phyloP scores from a whole-genome alignment of 2,888 invertebrate genomes.

The Lasioglossum marginatum region DNA sequence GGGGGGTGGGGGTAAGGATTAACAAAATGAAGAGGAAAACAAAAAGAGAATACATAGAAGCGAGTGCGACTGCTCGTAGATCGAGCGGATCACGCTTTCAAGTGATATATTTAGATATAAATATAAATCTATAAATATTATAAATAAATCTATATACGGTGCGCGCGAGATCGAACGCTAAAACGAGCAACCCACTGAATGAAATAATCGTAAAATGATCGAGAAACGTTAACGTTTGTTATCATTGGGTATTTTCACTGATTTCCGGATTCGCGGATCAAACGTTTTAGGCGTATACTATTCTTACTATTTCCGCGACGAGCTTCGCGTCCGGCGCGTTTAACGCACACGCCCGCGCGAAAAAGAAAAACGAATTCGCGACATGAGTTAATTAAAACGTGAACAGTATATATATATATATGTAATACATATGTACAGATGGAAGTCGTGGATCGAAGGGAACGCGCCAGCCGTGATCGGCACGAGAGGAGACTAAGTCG shows the following conservation, averaged over 20 bases:
- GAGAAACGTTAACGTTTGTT: constrained; percentile 73
- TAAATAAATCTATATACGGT: constrained; percentile 3
- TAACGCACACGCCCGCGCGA: constrained; percentile 1
- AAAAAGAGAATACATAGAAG: constrained; percentile 47
- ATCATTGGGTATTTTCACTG: constrained; percentile 76
- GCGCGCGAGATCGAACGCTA: constrained; percentile 63
- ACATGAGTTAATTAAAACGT: background rate
- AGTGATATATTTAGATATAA: constrained; percentile 79
- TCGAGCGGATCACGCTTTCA: constrained; percentile 78
- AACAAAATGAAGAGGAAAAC: constrained; percentile 8
- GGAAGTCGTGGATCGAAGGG: constrained; percentile 14
- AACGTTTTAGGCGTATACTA: constrained; percentile 70
- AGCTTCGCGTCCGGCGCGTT: constrained; percentile 6
- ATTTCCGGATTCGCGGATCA: constrained; percentile 72
- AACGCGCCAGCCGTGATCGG: constrained; percentile 7
- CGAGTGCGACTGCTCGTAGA: constrained; percentile 77
- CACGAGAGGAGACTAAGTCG: constrained; percentile 52
- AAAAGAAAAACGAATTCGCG: background rate
- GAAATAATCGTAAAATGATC: constrained; percentile 63
- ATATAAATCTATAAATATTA: constrained; percentile 16
- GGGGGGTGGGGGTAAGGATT: background rate
- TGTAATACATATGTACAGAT: constrained; percentile 21
- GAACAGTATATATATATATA: constrained; percentile 28
- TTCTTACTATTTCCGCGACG: constrained; percentile 60
- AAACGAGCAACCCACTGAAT: constrained; percentile 55